Conservation (phyloP, 2,113 vertebrate species). For the Variabilichromis moorii region DNA sequence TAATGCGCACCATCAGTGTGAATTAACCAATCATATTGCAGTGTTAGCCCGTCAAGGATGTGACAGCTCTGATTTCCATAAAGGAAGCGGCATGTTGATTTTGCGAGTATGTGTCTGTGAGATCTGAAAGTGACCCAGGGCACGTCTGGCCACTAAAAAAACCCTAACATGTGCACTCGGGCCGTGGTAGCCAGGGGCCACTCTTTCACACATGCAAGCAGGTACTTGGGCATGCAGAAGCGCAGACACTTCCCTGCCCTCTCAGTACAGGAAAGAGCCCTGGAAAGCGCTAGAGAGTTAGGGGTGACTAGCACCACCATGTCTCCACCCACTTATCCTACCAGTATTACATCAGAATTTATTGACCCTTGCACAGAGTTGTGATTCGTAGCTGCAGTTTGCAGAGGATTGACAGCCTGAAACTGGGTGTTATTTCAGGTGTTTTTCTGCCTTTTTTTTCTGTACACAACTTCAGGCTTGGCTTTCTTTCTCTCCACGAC, state of each 20-base stretch:
- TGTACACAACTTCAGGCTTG: background rate
- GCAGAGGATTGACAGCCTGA: conserved; percentile 33
- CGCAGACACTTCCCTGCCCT: conserved; percentile 30
- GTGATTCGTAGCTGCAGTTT: conserved; percentile 12
- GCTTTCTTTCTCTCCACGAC: background rate
- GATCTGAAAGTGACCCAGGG: conserved; percentile 40
- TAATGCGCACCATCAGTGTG: conserved; percentile 33
- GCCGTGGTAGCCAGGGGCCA: conserved; percentile 52
- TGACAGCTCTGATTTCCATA: conserved; percentile 68
- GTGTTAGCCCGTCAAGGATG: conserved; percentile 42
- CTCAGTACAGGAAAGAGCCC: conserved; percentile 50
- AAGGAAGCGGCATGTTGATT: conserved; percentile 56
- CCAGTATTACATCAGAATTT: conserved; percentile 64
- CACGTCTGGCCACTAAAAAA: conserved; percentile 52
- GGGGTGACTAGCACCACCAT: conserved; percentile 44
- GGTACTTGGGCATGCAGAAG: background rate
- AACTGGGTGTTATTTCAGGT: conserved; percentile 50
- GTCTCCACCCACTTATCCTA: conserved; percentile 62
- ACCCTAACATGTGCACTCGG: conserved; percentile 48
- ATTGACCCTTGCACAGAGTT: conserved; percentile 54
- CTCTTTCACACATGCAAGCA: conserved; percentile 40
- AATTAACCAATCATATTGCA: conserved; percentile 58
- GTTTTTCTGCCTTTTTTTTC: conserved; percentile 14
- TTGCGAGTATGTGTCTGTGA: conserved; percentile 29
- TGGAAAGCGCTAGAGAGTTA: conserved; percentile 30